Evolutionary conservation across 1,140 invertebrate genomes (phyloP).

Genomic region (Tetranychus urticae): DNA sequence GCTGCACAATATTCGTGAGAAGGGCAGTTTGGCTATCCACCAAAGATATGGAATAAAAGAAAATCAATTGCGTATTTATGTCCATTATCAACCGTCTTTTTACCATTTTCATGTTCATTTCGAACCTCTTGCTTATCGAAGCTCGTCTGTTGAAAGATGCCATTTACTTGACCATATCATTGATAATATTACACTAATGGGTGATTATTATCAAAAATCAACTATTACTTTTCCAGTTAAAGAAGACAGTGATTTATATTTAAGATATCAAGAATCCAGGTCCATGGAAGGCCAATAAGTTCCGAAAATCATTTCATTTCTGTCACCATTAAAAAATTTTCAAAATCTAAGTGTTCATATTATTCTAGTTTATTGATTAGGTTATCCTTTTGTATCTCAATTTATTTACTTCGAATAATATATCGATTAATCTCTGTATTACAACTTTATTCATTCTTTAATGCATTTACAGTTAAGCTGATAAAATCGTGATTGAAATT

Average conservation of each 20-base stretch:
- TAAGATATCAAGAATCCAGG: background rate
- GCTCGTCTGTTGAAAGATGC: conserved; percentile 48
- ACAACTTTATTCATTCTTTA: no score
- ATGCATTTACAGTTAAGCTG: no score
- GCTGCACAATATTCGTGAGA: conserved; percentile 49
- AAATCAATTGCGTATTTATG: conserved; percentile 46
- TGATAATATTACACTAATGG: conserved; percentile 52
- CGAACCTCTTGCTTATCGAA: conserved; percentile 30
- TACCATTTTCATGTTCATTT: conserved; percentile 92
- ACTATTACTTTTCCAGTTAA: conserved; percentile 29
- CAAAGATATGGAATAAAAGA: conserved; percentile 47
- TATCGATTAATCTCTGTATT: no score
- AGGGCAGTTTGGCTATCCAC: conserved; percentile 44
- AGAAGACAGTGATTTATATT: background rate
- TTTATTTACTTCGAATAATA: no score
- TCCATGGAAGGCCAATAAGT: no score
- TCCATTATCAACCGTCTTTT: conserved; percentile 91
- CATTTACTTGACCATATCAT: conserved; percentile 75
- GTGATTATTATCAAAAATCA: conserved; percentile 58
- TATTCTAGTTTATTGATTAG: no score
- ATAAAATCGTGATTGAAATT: no score
- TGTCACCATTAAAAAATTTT: no score
- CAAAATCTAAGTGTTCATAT: no score
- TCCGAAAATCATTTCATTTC: no score
- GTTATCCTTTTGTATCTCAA: no score